These are phyloP conservation scores for Sesia apiformis DNA, from an alignment of 2,888 invertebrate genomes.

Conservation along the genomic window DNA sequence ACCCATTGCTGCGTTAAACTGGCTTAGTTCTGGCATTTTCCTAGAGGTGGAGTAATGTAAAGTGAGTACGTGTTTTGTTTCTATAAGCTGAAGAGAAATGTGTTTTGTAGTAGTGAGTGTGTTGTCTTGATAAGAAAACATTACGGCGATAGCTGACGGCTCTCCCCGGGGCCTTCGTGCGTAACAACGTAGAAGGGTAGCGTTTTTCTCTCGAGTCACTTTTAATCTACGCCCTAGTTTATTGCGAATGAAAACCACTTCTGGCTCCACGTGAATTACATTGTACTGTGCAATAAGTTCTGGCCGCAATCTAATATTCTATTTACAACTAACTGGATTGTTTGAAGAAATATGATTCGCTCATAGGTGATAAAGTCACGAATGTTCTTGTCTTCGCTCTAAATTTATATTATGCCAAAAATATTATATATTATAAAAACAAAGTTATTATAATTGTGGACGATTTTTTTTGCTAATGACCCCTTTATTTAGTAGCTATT, in stretches of 20 bases:
- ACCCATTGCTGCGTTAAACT: constrained; percentile 3
- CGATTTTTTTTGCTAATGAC: too few species aligned
- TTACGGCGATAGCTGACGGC: constrained; percentile 47
- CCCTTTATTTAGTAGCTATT: too few species aligned
- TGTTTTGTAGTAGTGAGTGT: constrained; percentile 27
- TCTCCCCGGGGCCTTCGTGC: constrained; percentile 38
- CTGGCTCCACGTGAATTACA: constrained; percentile 4
- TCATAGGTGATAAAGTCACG: too few species aligned
- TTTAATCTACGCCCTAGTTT: constrained; percentile 46
- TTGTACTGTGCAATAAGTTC: neutral
- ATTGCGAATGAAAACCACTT: constrained; percentile 21
- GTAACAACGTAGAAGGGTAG: constrained; percentile 34
- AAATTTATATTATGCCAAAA: too few species aligned
- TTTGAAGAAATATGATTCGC: too few species aligned
- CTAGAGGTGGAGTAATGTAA: neutral
- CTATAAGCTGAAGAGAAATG: constrained; percentile 3
- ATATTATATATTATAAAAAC: too few species aligned
- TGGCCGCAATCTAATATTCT: neutral
- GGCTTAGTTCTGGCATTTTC: neutral
- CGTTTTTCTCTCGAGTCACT: constrained; percentile 32
- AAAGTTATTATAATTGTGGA: too few species aligned
- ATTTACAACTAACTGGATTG: neutral
- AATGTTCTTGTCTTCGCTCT: too few species aligned
- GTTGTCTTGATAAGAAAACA: constrained; percentile 54
- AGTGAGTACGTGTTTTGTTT: neutral